phyloP scores from a whole-genome alignment of 2,797 vertebrate genomes.

The Alca torda region DNA sequence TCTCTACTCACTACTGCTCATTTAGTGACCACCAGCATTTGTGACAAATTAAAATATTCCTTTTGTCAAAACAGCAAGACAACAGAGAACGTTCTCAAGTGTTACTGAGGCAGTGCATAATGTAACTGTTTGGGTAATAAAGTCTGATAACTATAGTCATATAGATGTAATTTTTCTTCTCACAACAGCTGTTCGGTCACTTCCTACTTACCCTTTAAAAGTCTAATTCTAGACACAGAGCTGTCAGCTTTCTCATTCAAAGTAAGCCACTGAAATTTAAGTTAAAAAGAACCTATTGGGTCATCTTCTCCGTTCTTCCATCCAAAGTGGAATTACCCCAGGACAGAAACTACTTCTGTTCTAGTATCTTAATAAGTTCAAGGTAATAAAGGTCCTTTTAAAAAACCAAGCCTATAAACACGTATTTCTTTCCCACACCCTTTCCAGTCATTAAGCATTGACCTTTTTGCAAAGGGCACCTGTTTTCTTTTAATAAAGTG shows the following conservation, averaged over 20 bases:
- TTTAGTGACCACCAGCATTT: not conserved
- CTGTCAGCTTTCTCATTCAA: not conserved
- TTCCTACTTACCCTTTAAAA: not conserved
- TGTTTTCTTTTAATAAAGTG: not conserved
- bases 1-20: not conserved
- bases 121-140: not conserved
- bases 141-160: not conserved
- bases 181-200: not conserved
- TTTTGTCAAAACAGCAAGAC: not conserved
- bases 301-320: not conserved
- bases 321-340: not conserved
- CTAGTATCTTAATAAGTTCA: not conserved
- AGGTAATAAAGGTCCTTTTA: not conserved
- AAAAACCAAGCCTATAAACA: not conserved
- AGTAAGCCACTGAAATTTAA: not conserved
- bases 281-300: not conserved
- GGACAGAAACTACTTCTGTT: not conserved
- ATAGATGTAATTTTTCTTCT: not conserved
- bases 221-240: not conserved
- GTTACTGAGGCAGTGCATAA: not conserved
- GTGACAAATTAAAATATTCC: not conserved
- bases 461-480: not conserved
- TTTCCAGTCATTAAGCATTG: not conserved
- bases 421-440: conserved; percentile 20
- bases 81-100: not conserved